These are phyloP conservation scores for Syngnathus typhle DNA, from an alignment of 2,113 vertebrate species.

Conservation along the genomic window DNA sequence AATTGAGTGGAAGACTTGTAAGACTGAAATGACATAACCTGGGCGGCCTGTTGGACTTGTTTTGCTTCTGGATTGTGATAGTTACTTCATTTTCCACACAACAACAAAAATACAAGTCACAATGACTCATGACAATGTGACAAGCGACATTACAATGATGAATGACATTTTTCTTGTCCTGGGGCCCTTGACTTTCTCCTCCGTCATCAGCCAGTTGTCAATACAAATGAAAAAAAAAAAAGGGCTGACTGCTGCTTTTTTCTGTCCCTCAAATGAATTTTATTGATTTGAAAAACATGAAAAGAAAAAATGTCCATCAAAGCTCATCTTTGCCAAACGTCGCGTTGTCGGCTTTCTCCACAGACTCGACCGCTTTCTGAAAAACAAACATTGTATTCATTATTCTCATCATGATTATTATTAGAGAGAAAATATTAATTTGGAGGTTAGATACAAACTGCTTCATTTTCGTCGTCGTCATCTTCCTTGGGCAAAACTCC, in stretches of 20 bases:
- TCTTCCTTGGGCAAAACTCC: conserved; percentile 67
- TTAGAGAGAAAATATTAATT: background rate
- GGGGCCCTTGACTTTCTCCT: too few relatives aligned
- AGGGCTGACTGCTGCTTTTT: background rate
- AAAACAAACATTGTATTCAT: background rate
- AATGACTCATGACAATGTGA: background rate
- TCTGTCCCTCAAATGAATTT: conserved; percentile 27
- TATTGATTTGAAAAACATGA: conserved; percentile 42
- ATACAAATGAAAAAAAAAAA: too few relatives aligned
- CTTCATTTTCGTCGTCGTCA: conserved; percentile 19
- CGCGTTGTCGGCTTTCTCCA: conserved; percentile 20
- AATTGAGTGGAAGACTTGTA: background rate
- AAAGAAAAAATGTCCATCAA: conserved; percentile 36
- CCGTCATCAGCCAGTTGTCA: too few relatives aligned
- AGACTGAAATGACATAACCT: background rate
- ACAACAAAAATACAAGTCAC: background rate
- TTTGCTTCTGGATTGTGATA: background rate
- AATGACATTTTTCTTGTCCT: background rate
- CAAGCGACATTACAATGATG: background rate
- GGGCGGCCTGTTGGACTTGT: background rate
- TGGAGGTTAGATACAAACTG: conserved; percentile 21
- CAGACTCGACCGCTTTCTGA: conserved; percentile 38
- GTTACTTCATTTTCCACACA: background rate
- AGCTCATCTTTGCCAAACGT: conserved; percentile 60
- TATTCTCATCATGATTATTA: background rate